Base-by-base conservation (phyloP, 2,888 invertebrate species). In the Acholoe squamosa region DNA sequence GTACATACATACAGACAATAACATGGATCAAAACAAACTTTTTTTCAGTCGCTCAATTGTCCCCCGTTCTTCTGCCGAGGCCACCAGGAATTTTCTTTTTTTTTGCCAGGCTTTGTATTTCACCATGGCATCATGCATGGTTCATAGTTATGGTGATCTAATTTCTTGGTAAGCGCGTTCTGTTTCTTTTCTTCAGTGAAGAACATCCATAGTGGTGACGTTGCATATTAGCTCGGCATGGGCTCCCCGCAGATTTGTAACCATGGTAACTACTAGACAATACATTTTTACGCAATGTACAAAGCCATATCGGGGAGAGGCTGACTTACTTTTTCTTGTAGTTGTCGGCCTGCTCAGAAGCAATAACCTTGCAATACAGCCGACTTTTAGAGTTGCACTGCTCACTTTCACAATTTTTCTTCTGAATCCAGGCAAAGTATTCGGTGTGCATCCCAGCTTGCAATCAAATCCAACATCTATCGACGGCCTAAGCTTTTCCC, bases 271-370 rank as follows among this genome's bases (percentile, higher is more conserved):
- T 86, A 86, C 86, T 86, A 86, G 54, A 86, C 86, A 89, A 76
- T 89, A 89, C 77, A 52, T 67, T 43, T 77, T 71, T 71, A 89
- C 67, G 89, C 89, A 89, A 89, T 89, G 67, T 89, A 89, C 89
- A 89, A 89, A 89, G 89, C 89, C 89, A 54, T 76, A 43, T 34
- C 71, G 86, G 86, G 86, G 86, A 86, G 80, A 80, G 80, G 56
- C 86, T 28, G 86, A 54, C 86, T 80, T 80, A 80, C 80, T 80
- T 16, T 33, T 80, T 80, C 43, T 33, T 80, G 86, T 86, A 25
- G 86, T 56, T n/a, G 86, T 33, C 51, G 86, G 86, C 54, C 86
- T 33, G 80, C 80, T 33, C 33, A 34, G 34, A 43, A 43, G 80
- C 80, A 80, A 25, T 7, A 19, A 43, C 80, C 80, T 80, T 25